A percentile compares a stretch with the other conserved stretches of the same genome.
phyloP scores from a whole-genome alignment of 2,113 vertebrate genomes.

The Callopanchax toddi region DNA sequence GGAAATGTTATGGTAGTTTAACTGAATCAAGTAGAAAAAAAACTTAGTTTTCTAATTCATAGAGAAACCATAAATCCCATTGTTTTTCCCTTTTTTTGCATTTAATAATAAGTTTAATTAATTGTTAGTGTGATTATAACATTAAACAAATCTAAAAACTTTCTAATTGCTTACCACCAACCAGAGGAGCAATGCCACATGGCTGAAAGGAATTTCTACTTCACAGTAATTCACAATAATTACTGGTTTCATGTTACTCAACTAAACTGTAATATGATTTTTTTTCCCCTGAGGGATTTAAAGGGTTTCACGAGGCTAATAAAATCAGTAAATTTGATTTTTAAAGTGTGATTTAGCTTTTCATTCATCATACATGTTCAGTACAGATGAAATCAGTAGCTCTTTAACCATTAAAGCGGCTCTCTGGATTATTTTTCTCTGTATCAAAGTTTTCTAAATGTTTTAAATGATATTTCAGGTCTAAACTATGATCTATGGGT shows the following conservation, averaged over 20 bases:
- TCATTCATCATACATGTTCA: too few relatives aligned
- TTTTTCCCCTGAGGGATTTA: not conserved
- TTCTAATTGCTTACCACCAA: conserved; percentile 11
- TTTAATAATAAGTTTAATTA: not conserved
- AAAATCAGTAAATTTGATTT: too few relatives aligned
- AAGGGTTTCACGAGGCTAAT: not conserved
- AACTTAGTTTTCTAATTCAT: not conserved
- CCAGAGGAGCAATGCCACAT: not conserved
- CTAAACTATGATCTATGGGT: too few relatives aligned
- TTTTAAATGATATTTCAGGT: too few relatives aligned
- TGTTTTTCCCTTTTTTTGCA: not conserved
- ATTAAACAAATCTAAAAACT: too few relatives aligned
- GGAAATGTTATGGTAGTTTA: too few relatives aligned
- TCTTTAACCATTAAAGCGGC: too few relatives aligned
- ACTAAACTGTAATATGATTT: not conserved
- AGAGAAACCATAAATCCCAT: not conserved
- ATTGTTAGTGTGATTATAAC: not conserved
- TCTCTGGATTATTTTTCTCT: too few relatives aligned
- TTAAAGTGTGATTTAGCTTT: too few relatives aligned
- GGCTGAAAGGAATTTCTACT: not conserved
- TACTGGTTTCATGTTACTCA: conserved; percentile 8
- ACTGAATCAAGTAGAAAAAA: too few relatives aligned
- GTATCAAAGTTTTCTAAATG: too few relatives aligned
- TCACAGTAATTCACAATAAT: not conserved
- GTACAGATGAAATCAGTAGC: too few relatives aligned